Conservation (phyloP, 2,888 invertebrate species). For the Rugalucina vietnamica region DNA sequence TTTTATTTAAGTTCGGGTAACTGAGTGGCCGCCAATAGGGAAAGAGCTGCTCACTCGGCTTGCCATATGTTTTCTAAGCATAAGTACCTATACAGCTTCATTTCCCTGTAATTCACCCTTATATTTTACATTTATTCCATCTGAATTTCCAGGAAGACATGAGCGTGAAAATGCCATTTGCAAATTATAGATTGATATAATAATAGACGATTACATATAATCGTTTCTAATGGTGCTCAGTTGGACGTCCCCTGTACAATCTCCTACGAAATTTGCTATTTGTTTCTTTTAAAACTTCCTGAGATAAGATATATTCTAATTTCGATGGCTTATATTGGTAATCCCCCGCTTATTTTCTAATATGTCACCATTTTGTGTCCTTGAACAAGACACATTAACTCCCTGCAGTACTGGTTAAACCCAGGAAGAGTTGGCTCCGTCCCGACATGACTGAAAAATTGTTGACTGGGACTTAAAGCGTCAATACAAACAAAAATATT, state of each 20-base stretch:
- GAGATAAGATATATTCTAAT: slow-evolving; percentile 9
- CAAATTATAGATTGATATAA: slow-evolving; percentile 6
- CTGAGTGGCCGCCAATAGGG: too few species aligned
- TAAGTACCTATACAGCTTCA: too few species aligned
- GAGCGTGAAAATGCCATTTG: slow-evolving; percentile 13
- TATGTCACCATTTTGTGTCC: too few species aligned
- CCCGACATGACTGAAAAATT: too few species aligned
- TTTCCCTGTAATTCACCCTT: slow-evolving; percentile 7
- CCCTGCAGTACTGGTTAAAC: too few species aligned
- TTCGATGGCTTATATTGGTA: slow-evolving; percentile 7
- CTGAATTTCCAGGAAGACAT: slow-evolving; percentile 5
- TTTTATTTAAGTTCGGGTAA: too few species aligned
- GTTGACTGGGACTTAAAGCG: too few species aligned
- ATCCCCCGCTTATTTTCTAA: slow-evolving; percentile 13
- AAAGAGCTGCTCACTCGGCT: too few species aligned
- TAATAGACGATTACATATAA: slow-evolving; percentile 14
- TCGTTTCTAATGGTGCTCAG: slow-evolving; percentile 7
- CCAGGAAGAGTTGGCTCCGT: too few species aligned
- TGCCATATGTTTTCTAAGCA: too few species aligned
- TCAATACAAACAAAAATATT: too few species aligned
- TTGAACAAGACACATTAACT: too few species aligned
- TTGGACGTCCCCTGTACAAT: neutral
- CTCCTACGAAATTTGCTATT: slow-evolving; percentile 16
- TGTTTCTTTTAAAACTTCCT: slow-evolving; percentile 14
- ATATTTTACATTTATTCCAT: slow-evolving; percentile 13